Percentiles rank a stretch among this genome's conserved stretches.
These are phyloP conservation scores for Hylaeus anthracinus DNA, from an alignment of 1,140 invertebrate species.

Conservation along the genomic window DNA sequence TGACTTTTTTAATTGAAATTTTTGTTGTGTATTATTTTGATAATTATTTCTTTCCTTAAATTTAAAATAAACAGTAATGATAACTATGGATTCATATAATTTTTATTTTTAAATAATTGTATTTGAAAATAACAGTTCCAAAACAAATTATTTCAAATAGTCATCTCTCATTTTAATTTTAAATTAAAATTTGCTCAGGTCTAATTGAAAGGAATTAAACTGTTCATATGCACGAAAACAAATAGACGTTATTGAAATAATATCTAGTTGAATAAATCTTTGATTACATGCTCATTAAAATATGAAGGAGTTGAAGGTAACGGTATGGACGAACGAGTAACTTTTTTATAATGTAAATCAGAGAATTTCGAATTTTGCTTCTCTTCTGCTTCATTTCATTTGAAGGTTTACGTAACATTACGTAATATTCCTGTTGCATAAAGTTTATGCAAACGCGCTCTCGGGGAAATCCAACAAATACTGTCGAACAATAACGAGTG, in stretches of 20 bases:
- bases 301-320: slow-evolving; percentile 28
- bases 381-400: slow-evolving; percentile 18
- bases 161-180: no score
- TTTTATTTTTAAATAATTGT: no score
- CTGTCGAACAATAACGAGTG: background rate
- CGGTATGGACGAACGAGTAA: slow-evolving; percentile 18
- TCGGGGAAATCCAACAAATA: background rate
- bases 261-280: slow-evolving; percentile 11
- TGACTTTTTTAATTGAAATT: no score
- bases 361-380: slow-evolving; percentile 29
- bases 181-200: no score
- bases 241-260: background rate
- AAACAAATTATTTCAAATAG: no score
- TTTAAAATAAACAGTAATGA: no score
- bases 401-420: background rate
- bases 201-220: no score
- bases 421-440: background rate
- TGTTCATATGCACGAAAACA: background rate
- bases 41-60: no score
- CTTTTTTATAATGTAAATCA: slow-evolving; percentile 2
- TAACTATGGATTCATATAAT: no score
- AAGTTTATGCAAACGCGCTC: background rate
- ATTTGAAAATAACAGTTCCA: no score
- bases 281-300: slow-evolving; percentile 33
- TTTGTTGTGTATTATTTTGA: no score